These are phyloP conservation scores for Bruchidius siliquastri DNA, from an alignment of 2,888 invertebrate genomes.

Conservation along the genomic window DNA sequence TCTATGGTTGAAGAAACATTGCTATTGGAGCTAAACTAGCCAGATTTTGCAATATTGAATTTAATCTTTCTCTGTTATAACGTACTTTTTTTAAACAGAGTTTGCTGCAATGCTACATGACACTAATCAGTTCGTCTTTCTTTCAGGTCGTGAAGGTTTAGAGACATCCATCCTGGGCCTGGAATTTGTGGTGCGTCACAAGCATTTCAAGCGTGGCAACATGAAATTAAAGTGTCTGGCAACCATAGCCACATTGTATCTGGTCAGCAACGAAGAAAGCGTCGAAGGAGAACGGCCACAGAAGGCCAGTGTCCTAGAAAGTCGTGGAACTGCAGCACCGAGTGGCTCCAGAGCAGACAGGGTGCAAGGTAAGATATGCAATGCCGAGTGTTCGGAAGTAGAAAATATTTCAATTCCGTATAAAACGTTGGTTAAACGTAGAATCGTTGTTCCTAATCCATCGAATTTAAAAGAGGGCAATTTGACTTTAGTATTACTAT, in stretches of 20 bases:
- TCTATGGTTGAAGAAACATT: too few species aligned
- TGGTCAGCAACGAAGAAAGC: conserved; percentile 83
- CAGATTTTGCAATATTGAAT: too few species aligned
- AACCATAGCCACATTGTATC: conserved; percentile 80
- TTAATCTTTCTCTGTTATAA: conserved; percentile 3
- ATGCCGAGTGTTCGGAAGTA: too few species aligned
- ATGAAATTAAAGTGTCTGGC: conserved; percentile 87
- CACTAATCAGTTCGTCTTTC: too few species aligned
- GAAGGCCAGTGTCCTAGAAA: conserved; percentile 71
- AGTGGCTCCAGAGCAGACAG: conserved; percentile 66
- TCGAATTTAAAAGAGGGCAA: too few species aligned
- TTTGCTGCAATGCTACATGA: too few species aligned
- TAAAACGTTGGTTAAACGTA: too few species aligned
- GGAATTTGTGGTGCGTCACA: conserved; percentile 74
- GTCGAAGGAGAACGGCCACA: conserved; percentile 73
- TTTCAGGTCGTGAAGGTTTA: conserved; percentile 55
- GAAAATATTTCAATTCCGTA: background rate
- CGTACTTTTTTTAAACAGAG: background rate
- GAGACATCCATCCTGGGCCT: conserved; percentile 73
- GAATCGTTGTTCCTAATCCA: too few species aligned
- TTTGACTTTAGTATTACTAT: too few species aligned
- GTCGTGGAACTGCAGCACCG: conserved; percentile 62
- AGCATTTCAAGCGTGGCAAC: conserved; percentile 80
- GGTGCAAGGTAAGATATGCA: conserved; percentile 58
- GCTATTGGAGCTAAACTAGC: too few species aligned